Evolutionary conservation across 2,888 invertebrate genomes (phyloP), one percentile per base, ranked within the genome.

Genomic region (Eremobia ochroleuca): DNA sequence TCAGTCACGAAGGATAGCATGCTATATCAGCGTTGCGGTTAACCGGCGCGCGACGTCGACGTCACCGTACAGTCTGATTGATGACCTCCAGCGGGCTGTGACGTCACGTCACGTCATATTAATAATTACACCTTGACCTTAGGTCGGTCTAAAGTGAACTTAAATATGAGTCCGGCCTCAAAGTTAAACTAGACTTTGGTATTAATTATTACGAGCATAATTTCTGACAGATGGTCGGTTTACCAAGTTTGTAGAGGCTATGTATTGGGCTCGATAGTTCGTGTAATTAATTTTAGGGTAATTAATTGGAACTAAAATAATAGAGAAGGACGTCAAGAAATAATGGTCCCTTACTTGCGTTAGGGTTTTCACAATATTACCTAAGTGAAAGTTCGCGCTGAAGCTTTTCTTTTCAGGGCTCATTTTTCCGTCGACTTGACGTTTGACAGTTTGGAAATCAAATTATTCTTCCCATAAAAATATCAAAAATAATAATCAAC

Each of bases 11-110:
- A 92, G 92, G 92, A 92, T 90, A 89, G 90, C 89, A 91, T 91
- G 95, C 94, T 92, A 93, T 94, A 94, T 95, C 95, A 95, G 95
- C 94, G 93, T 92, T 95, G 96, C 92, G 95, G 96, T 94, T 91
- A 92, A 92, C 92, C 92, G 91, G 90, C 90, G 92, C 92, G 93
- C 93, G 92, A 93, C 94, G 92, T 92, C 92, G 89, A 87, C 89
- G 85, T 88, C 87, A 83, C 76, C 76, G 68, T 71, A 64, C 74
- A 81, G 81, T 67, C 77, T 84, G 89, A 89, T 85, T 83, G 79
- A 88, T 85, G 76, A 79, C 78, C 67, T 82, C 71, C 52, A 80
- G 88, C 89, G 87, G 80, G 52, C 62, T 65, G n/a, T 79, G 77
- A 85, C 79, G 79, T 77, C 49, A 80, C 37, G 62, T 81, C 81